Evolutionary conservation across 1,140 invertebrate genomes (phyloP).

Genomic region (Drosophila orosa): DNA sequence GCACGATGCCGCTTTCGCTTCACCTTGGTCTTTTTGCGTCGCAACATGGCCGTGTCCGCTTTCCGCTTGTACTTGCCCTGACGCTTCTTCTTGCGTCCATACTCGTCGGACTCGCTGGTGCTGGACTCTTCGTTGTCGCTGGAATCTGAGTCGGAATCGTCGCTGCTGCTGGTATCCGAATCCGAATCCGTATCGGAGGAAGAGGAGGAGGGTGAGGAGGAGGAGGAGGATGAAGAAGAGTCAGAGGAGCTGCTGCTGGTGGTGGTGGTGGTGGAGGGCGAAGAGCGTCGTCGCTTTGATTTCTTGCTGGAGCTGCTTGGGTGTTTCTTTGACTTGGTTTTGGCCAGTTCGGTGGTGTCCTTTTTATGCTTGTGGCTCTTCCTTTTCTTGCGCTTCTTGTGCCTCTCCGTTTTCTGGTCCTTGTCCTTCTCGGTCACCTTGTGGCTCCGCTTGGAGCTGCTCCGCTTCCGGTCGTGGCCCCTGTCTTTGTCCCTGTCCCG

Average conservation of each 20-base stretch:
- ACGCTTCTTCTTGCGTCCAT: constrained; percentile 78
- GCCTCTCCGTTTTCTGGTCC: constrained; percentile 56
- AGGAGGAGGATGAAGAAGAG: constrained; percentile 34
- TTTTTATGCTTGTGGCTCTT: constrained; percentile 62
- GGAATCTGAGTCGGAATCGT: constrained; percentile 68
- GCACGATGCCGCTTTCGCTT: constrained; percentile 74
- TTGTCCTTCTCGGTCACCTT: constrained; percentile 37
- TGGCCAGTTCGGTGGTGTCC: constrained; percentile 26
- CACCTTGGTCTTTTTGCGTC: constrained; percentile 77
- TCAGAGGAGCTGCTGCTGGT: constrained; percentile 6
- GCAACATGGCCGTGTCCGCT: constrained; percentile 65
- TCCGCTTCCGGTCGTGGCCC: constrained; percentile 19
- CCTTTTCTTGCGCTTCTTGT: constrained; percentile 71
- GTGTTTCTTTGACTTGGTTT: constrained; percentile 42
- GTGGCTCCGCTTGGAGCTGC: constrained; percentile 38
- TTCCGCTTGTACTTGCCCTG: constrained; percentile 81
- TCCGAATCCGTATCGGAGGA: constrained; percentile 32
- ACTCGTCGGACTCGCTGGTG: constrained; percentile 78
- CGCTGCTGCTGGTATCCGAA: constrained; percentile 24
- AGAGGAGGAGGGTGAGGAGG: constrained; percentile 28
- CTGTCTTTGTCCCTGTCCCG: constrained; percentile 11
- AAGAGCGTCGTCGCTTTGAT: constrained; percentile 61
- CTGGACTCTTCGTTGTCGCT: constrained; percentile 81
- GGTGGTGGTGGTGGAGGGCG: constrained; percentile 45
- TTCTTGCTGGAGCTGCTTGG: constrained; percentile 55